Evolutionary conservation across 2,888 invertebrate genomes (phyloP).

Genomic region (Euplexia lucipara): DNA sequence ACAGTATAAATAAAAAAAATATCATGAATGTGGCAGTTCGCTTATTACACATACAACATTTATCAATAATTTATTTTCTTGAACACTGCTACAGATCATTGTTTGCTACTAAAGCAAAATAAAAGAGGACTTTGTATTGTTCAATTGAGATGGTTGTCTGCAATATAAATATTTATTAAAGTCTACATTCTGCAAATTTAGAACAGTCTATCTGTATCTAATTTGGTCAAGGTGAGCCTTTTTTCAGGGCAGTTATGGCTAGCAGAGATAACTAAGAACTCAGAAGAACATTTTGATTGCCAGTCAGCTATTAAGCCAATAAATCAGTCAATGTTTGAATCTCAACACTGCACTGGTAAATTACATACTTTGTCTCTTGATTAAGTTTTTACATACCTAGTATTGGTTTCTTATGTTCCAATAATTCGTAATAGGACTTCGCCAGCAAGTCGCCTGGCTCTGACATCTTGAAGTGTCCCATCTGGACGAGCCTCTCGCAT

Average conservation of each 20-base stretch:
- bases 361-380: no score
- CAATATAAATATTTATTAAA: conserved; percentile 10
- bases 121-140: conserved; percentile 51
- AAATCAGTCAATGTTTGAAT: neutral
- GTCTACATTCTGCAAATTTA: conserved; percentile 19
- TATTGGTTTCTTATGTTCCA: conserved; percentile 97
- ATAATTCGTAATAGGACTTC: conserved; percentile 97
- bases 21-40: neutral
- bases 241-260: neutral
- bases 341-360: no score
- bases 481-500: conserved; percentile 97
- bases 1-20: conserved; percentile 17
- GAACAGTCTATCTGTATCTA: conserved; percentile 3
- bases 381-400: conserved; percentile 92
- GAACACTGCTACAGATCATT: conserved; percentile 15
- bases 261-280: neutral
- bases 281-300: no score
- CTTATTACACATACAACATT: conserved; percentile 18
- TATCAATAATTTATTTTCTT: conserved; percentile 47
- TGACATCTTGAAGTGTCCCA: conserved; percentile 96
- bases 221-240: conserved; percentile 30
- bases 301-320: neutral
- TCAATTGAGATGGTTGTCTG: conserved; percentile 42
- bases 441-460: conserved; percentile 97
- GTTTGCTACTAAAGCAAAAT: conserved; percentile 35